Evolutionary conservation across 2,797 vertebrate genomes (phyloP).

Genomic region (Spinus olivaceus): DNA sequence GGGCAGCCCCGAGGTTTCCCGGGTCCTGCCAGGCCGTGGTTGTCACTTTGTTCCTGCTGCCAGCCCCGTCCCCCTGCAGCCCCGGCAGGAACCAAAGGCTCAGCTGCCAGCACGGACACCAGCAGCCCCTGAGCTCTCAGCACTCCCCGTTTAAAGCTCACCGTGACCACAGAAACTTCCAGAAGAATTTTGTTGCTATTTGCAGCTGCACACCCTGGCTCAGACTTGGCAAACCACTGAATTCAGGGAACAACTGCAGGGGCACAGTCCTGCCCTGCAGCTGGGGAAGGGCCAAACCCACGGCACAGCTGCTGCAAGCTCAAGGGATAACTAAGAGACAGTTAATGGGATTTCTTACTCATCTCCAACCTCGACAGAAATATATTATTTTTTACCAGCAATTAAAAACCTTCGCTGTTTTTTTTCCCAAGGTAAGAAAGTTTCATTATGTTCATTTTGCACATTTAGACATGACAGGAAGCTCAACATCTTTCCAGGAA

Average conservation of each 20-base stretch:
- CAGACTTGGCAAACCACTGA: fast-evolving
- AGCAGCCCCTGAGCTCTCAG: fast-evolving
- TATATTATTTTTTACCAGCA: background rate
- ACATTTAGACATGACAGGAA: background rate
- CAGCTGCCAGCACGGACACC: background rate
- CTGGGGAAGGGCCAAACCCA: background rate
- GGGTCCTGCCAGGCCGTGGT: fast-evolving
- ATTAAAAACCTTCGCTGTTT: background rate
- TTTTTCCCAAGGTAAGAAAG: background rate
- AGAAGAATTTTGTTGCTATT: background rate
- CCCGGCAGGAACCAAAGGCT: fast-evolving
- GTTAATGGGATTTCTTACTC: background rate
- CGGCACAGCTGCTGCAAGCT: background rate
- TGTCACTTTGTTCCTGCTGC: background rate
- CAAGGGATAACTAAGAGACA: background rate
- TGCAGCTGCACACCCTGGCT: background rate
- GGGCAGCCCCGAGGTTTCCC: background rate
- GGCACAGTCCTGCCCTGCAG: background rate
- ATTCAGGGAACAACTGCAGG: background rate
- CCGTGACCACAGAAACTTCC: background rate
- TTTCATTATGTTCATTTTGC: background rate
- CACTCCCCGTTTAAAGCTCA: fast-evolving
- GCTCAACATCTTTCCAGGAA: background rate
- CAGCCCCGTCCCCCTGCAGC: fast-evolving
- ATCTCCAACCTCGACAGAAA: background rate